Evolutionary conservation across 1,140 invertebrate species (phyloP).

Genomic region (Mya arenaria): DNA sequence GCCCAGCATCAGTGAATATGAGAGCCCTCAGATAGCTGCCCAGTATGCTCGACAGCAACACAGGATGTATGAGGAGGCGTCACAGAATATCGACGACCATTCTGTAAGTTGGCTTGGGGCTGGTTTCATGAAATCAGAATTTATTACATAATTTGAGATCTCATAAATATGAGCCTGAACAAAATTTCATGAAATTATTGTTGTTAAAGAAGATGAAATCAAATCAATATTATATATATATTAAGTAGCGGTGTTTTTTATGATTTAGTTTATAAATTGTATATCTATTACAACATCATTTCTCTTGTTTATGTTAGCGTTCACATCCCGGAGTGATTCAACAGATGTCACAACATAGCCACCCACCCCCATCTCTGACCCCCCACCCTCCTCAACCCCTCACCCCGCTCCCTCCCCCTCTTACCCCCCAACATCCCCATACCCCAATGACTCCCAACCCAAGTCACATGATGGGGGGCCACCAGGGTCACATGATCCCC

Average conservation of each 20-base stretch:
- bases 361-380: constrained; percentile 17
- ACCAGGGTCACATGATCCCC: constrained; percentile 37
- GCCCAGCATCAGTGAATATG: constrained; percentile 64
- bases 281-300: too few species aligned
- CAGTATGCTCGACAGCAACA: too few species aligned
- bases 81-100: constrained; percentile 64
- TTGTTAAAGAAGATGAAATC: too few species aligned
- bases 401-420: constrained; percentile 39
- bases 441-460: constrained; percentile 39
- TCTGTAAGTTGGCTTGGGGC: too few species aligned
- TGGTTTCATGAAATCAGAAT: too few species aligned
- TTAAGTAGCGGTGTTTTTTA: too few species aligned
- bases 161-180: too few species aligned
- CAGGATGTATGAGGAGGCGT: constrained; percentile 56
- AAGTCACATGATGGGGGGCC: not conserved
- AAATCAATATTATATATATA: too few species aligned
- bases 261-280: too few species aligned
- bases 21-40: constrained; percentile 57
- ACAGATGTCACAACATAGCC: constrained; percentile 29
- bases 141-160: too few species aligned
- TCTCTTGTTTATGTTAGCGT: too few species aligned
- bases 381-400: constrained; percentile 31
- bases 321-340: constrained; percentile 39
- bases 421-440: constrained; percentile 43
- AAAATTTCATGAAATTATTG: too few species aligned